These are phyloP conservation scores for Coreius guichenoti DNA, from an alignment of 2,797 vertebrate species.

Conservation along the genomic window DNA sequence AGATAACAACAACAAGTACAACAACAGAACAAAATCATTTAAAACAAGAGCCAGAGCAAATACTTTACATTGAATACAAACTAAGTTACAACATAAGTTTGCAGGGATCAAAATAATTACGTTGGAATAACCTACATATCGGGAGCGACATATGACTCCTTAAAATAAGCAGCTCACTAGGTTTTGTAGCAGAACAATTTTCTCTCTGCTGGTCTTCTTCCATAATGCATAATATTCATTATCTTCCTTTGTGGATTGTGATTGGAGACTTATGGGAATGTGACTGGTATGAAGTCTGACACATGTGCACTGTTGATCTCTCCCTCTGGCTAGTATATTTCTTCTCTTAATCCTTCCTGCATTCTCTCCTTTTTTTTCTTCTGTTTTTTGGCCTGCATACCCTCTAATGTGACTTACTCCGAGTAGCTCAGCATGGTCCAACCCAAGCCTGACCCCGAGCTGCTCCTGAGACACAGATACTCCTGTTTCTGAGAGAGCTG, in stretches of 20 bases:
- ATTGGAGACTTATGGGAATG: constrained; percentile 35
- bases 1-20: not conserved
- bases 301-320: constrained; percentile 52
- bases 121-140: not conserved
- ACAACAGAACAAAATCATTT: not conserved
- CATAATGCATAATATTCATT: constrained; percentile 27
- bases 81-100: not conserved
- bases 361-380: constrained; percentile 57
- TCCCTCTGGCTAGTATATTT: constrained; percentile 57
- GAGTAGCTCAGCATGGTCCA: constrained; percentile 81
- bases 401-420: constrained; percentile 64
- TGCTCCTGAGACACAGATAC: constrained; percentile 82
- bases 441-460: constrained; percentile 78
- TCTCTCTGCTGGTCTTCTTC: constrained; percentile 31
- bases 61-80: not conserved
- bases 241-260: constrained; percentile 34
- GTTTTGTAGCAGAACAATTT: not conserved
- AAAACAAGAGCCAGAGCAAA: not conserved
- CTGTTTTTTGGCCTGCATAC: constrained; percentile 61
- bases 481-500: constrained; percentile 78
- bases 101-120: not conserved
- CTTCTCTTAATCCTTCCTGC: constrained; percentile 64
- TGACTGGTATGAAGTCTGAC: constrained; percentile 44
- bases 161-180: constrained; percentile 5
- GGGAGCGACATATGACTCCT: not conserved